Conservation (phyloP, 2,797 vertebrate genomes). For the Threskiornis aethiopicus region DNA sequence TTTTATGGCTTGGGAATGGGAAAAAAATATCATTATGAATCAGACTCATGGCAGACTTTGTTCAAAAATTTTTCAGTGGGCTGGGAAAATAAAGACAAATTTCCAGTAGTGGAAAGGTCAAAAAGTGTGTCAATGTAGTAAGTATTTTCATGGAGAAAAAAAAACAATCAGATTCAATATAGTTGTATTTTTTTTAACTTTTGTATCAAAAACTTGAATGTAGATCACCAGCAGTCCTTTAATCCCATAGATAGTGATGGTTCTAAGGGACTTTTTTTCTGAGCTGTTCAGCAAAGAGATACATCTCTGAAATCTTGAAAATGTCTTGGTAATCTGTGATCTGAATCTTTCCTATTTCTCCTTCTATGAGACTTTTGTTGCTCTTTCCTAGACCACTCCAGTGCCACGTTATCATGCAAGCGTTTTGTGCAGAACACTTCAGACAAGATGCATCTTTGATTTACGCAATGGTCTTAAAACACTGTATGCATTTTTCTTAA, state of each 20-base stretch:
- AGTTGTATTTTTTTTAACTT: neutral
- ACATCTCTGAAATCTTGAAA: neutral
- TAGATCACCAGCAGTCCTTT: neutral
- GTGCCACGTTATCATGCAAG: neutral
- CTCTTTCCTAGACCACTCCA: neutral
- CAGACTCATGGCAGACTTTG: neutral
- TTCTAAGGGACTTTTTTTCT: neutral
- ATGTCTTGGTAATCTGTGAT: neutral
- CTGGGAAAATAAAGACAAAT: neutral
- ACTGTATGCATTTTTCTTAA: neutral
- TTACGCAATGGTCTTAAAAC: neutral
- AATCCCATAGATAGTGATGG: neutral
- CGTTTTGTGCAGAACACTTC: neutral
- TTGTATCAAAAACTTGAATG: neutral
- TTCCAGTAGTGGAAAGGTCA: neutral
- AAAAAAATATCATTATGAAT: neutral
- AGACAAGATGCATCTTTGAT: neutral
- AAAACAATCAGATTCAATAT: neutral
- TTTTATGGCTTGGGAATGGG: neutral
- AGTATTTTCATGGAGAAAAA: neutral
- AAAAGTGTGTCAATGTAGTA: neutral
- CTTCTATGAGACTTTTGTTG: neutral
- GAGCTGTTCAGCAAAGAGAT: neutral
- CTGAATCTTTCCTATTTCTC: neutral
- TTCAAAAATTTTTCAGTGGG: neutral